These are phyloP conservation scores for Lithophane ornitopus DNA, from an alignment of 2,888 invertebrate genomes.

Conservation along the genomic window DNA sequence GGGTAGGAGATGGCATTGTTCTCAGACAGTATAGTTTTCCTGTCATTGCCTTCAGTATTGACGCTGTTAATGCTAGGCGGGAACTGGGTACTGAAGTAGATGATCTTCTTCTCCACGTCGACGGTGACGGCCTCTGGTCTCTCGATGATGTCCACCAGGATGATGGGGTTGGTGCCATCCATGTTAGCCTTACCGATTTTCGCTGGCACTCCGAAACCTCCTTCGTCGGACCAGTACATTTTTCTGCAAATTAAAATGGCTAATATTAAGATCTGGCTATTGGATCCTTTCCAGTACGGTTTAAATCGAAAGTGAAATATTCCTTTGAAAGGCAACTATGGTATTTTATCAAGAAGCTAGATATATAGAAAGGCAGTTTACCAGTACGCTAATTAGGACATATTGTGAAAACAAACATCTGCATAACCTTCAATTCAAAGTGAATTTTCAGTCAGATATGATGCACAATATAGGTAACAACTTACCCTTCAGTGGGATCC, in stretches of 20 bases:
- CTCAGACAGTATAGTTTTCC: conserved; percentile 92
- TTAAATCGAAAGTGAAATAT: background rate
- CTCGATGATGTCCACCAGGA: conserved; percentile 93
- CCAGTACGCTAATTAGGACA: background rate
- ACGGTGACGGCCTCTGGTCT: conserved; percentile 96
- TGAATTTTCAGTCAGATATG: background rate
- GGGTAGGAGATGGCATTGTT: conserved; percentile 94
- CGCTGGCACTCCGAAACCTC: conserved; percentile 96
- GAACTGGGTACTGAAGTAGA: conserved; percentile 97
- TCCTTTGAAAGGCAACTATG: background rate
- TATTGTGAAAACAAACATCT: background rate
- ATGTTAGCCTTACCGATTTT: conserved; percentile 98
- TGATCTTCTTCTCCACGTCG: conserved; percentile 94
- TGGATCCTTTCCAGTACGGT: background rate
- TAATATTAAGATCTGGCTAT: background rate
- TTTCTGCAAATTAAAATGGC: conserved; percentile 87
- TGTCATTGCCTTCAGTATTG: conserved; percentile 93
- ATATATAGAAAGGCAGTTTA: background rate
- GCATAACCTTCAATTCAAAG: background rate
- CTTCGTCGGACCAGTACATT: conserved; percentile 99
- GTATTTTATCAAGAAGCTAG: background rate
- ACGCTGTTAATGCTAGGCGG: conserved; percentile 94
- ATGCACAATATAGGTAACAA: conserved; percentile 44
- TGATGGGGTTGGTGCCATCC: conserved; percentile 96
- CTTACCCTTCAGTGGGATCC: conserved; percentile 97